Base-by-base conservation (phyloP, 2,888 invertebrate species). In the Tipula confusa region DNA sequence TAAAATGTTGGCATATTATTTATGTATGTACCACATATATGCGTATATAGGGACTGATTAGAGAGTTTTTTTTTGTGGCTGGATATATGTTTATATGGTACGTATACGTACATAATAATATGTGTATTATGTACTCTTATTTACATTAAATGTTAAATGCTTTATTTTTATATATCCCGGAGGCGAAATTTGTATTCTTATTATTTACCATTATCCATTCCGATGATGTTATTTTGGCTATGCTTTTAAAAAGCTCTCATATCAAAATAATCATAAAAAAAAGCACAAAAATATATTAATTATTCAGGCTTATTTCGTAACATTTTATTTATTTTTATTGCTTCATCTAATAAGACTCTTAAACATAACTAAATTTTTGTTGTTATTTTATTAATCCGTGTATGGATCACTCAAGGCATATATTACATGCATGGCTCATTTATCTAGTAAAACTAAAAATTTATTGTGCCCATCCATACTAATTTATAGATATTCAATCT, bases 151-250 rank as follows among this genome's bases (percentile, higher is more conserved):
- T 64, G 64, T 64, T 64, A 64, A 64, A 64, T 64, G 64, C n/a
- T 64, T 64, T 64, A 64, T 64, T 64, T 43, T 64, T 64, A 64
- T 64, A 64, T 64, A 64, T 64, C 64, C 64, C 64, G 64, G 64
- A 64, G 64, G 64, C 64, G 64, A 64, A 64, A 64, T 64, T 64
- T 64, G 64, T 64, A 64, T 64, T 64, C 64, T 64, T 64, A 64
- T 64, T 64, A 64, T 64, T 64, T 64, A 24, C 64, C 64, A 64
- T 64, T 64, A 64, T 64, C 64, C 24, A 64, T 64, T 64, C 64
- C 18, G 64, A 64, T 64, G 64, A 24, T 64, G 24, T 64, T n/a
- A n/a, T n/a, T n/a, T 64, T 64, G 18, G 64, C 24, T 64, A 64
- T 64, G 64, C 64, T 64, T 64, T 64, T 64, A 64, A 64, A 64